A percentile compares a stretch with the other conserved stretches of the same genome.
These are phyloP conservation scores for Pilophorus perplexus DNA, from an alignment of 2,888 invertebrate genomes.

Conservation along the genomic window DNA sequence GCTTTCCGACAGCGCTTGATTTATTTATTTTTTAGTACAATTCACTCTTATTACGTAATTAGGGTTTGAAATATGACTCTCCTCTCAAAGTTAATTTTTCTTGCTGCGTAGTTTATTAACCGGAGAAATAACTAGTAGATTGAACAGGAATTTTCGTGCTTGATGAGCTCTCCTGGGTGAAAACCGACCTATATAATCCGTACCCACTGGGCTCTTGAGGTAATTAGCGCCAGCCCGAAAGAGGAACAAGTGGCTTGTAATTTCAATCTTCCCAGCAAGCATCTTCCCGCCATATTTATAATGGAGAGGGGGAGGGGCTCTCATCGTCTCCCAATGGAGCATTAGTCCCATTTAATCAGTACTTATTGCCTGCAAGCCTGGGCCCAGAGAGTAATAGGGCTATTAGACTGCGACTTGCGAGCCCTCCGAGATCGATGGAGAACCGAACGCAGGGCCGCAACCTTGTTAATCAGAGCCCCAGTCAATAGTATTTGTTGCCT, in stretches of 20 bases:
- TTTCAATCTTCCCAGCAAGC: slow-evolving; percentile 20
- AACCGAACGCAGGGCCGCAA: slow-evolving; percentile 10
- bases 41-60: no score
- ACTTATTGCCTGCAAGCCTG: slow-evolving; percentile 26
- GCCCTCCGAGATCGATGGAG: slow-evolving; percentile 22
- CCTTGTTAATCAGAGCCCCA: slow-evolving; percentile 14
- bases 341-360: slow-evolving; percentile 34
- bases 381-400: slow-evolving; percentile 28
- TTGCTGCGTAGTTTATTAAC: no score
- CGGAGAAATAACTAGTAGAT: no score
- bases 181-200: no score
- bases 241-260: slow-evolving; percentile 27
- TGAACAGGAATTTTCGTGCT: no score
- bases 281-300: slow-evolving; percentile 20
- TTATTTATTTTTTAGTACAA: no score
- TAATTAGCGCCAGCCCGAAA: no score
- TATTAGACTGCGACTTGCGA: slow-evolving; percentile 22
- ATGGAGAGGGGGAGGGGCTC: slow-evolving; percentile 7
- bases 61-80: no score
- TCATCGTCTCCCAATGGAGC: slow-evolving; percentile 23
- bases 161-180: no score
- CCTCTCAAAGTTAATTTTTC: no score
- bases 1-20: no score
- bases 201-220: no score
- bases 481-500: slow-evolving; percentile 8